Percentiles rank a stretch among this genome's conserved stretches.
Conservation (phyloP, 2,113 vertebrate species). For the Mastomys natalensis region DNA sequence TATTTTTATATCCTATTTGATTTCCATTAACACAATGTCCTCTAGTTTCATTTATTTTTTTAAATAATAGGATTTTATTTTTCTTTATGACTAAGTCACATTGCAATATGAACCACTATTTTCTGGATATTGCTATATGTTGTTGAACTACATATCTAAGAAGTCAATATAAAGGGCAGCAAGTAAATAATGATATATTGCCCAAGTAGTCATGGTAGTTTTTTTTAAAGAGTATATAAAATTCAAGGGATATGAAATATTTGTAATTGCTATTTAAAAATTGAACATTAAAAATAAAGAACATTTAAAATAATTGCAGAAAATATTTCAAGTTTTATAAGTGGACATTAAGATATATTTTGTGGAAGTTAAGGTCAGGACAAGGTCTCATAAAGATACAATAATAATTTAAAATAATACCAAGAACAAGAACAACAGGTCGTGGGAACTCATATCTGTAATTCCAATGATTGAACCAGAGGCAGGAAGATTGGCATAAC, state of each 20-base stretch:
- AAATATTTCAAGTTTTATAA: background rate
- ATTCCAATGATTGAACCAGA: too few relatives aligned
- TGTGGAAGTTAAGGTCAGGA: background rate
- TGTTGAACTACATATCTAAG: background rate
- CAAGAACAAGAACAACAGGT: too few relatives aligned
- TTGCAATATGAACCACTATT: background rate
- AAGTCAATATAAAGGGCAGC: background rate
- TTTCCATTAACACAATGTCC: background rate
- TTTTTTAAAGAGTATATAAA: background rate
- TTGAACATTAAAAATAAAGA: background rate
- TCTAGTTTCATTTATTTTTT: background rate
- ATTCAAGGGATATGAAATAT: background rate
- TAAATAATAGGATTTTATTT: background rate
- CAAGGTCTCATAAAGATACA: background rate
- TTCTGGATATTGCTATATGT: background rate
- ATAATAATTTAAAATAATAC: too few relatives aligned
- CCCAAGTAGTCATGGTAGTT: background rate
- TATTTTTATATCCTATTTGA: background rate
- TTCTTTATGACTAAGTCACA: background rate
- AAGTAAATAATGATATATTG: background rate
- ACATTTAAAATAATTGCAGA: background rate
- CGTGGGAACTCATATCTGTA: too few relatives aligned
- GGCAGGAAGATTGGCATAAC: too few relatives aligned
- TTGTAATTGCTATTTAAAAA: background rate
- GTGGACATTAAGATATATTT: background rate